These are phyloP conservation scores for Petroica traversi DNA, from an alignment of 2,113 vertebrate genomes.

Conservation along the genomic window DNA sequence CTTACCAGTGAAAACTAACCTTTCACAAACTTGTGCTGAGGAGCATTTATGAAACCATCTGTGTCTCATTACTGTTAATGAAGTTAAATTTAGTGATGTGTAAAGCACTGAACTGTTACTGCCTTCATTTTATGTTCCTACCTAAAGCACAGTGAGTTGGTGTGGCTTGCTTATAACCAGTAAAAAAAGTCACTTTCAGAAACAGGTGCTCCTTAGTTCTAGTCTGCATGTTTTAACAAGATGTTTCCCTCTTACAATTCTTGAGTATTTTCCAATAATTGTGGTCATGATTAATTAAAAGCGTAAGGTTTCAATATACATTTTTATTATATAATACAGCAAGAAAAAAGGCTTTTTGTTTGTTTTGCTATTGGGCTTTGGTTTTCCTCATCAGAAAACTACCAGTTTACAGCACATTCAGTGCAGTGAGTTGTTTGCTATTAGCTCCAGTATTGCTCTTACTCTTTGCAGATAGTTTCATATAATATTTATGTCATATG, in stretches of 20 bases:
- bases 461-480: not conserved
- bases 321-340: not conserved
- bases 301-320: not conserved
- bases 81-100: not conserved
- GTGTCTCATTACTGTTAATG: not conserved
- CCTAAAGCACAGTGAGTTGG: not conserved
- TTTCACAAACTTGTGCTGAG: not conserved
- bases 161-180: not conserved
- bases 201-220: not conserved
- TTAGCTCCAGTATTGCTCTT: not conserved
- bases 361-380: not conserved
- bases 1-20: not conserved
- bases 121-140: not conserved
- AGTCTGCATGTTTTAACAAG: not conserved
- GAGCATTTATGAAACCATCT: not conserved
- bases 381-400: not conserved
- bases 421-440: too few species aligned
- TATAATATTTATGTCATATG: not conserved
- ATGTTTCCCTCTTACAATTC: not conserved
- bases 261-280: not conserved
- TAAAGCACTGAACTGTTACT: not conserved
- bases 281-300: not conserved
- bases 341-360: not conserved
- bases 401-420: not conserved
- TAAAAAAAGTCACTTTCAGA: not conserved